phyloP scores from a whole-genome alignment of 1,140 invertebrate species.

The Drosophila elegans region DNA sequence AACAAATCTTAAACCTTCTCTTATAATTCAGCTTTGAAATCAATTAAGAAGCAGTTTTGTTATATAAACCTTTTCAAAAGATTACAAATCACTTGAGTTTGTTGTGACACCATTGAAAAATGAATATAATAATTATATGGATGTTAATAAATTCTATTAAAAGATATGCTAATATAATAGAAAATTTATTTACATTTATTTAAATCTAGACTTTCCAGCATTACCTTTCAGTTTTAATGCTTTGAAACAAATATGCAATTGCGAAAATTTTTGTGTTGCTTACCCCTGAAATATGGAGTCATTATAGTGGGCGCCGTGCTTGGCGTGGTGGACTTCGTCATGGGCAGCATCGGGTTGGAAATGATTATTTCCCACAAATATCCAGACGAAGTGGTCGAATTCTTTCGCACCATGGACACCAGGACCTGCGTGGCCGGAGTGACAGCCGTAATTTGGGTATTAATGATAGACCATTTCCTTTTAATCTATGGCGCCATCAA shows the following conservation, averaged over 20 bases:
- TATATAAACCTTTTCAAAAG: too few relatives aligned
- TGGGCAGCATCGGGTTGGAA: constrained; percentile 1
- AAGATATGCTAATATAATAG: too few relatives aligned
- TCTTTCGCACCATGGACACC: constrained; percentile 26
- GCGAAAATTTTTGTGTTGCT: constrained; percentile 24
- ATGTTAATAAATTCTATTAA: too few relatives aligned
- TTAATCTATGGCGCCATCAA: constrained; percentile 12
- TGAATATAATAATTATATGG: too few relatives aligned
- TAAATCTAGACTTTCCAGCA: too few relatives aligned
- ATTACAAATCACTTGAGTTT: too few relatives aligned
- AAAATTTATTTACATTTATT: too few relatives aligned
- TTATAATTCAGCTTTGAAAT: too few relatives aligned
- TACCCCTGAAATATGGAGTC: constrained; percentile 16
- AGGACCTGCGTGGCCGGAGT: constrained; percentile 9
- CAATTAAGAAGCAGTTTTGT: too few relatives aligned
- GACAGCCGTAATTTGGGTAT: neutral
- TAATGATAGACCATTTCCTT: constrained; percentile 15
- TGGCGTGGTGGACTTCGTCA: constrained; percentile 5
- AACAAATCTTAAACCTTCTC: too few relatives aligned
- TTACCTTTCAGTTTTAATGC: neutral
- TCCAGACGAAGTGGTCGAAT: constrained; percentile 4
- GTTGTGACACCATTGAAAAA: too few relatives aligned
- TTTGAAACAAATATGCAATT: constrained; percentile 8
- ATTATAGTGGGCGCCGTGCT: constrained; percentile 13
- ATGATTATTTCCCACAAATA: constrained; percentile 14